Evolutionary conservation across 2,113 vertebrate species (phyloP), one percentile per base, ranked within the genome.

Genomic region (Oryzias curvinotus): DNA sequence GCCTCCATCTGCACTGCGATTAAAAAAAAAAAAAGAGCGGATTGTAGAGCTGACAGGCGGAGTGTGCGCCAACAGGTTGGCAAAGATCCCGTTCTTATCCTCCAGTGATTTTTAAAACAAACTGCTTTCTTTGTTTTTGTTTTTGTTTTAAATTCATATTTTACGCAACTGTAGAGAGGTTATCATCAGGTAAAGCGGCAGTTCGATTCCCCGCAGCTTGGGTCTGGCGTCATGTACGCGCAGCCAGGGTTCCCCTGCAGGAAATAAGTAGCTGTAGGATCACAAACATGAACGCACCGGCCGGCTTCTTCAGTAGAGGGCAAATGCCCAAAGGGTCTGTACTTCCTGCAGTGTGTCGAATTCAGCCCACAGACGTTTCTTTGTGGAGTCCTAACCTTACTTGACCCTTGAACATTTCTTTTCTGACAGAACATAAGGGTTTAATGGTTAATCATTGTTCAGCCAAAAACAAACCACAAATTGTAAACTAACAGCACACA

Each of bases 21-120:
- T 8, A 1, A 26, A 51, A 69, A 73, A 84, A 75, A 15, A 78
- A 83, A 78, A 62, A 76, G 77, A 80, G 73, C 80, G 79, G 45
- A 45, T 16, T 28, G 70, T 47, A 42, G 52, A 58, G 79, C 77
- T 75, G 72, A 65, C 56, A 65, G 85, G 69, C 36, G 73, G 52
- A 76, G 83, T 74, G 71, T 77, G 53, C 71, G 62, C 59, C 36
- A 78, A 85, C 83, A 85, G 85, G 85, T 85, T 76, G 84, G 60
- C 12, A 13, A 42, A 18, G 58, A 41, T 52, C 21, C 44, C 17
- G 16, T 43, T 45, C 48, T 36, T 36, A 36, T 36, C 36, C 36
- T 36, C 8, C 8, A 36, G 36, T 36, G 1, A 36, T 10, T 36
- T 36, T 36, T 36, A 36, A 12, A 36, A 10, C 10, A 36, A 10